Evolutionary conservation across 2,113 vertebrate species (phyloP).

Genomic region (Heloderma charlesbogerti): DNA sequence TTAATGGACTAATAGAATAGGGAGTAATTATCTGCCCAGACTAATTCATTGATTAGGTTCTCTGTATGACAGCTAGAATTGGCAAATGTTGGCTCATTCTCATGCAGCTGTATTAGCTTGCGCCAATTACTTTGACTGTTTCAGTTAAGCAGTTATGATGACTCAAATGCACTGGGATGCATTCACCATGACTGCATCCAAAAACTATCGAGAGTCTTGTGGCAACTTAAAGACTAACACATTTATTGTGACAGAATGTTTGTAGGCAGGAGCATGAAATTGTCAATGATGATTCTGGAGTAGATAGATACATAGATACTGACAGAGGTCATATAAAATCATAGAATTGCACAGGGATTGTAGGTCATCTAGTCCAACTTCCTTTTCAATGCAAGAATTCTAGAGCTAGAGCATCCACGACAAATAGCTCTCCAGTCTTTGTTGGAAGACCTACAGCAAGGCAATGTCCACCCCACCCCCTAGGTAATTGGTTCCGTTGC

Average conservation of each 20-base stretch:
- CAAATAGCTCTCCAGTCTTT: neutral
- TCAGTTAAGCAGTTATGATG: constrained; percentile 67
- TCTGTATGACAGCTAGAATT: constrained; percentile 80
- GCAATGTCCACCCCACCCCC: neutral
- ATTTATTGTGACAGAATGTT: neutral
- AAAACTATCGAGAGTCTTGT: neutral
- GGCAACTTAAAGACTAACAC: neutral
- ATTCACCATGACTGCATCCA: neutral
- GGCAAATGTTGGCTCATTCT: constrained; percentile 83
- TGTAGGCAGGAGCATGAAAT: neutral
- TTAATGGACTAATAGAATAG: constrained; percentile 82
- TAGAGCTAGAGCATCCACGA: neutral
- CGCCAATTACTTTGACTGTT: constrained; percentile 71
- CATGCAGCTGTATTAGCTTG: constrained; percentile 77
- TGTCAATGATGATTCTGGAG: neutral
- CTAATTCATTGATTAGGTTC: constrained; percentile 85
- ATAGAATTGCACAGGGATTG: neutral
- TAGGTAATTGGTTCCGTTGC: neutral
- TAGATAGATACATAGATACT: neutral
- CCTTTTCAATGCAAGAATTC: neutral
- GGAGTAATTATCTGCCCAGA: constrained; percentile 88
- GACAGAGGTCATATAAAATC: neutral
- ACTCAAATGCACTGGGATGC: constrained; percentile 31
- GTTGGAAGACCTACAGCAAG: neutral
- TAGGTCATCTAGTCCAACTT: neutral